Base-by-base conservation (phyloP, 2,113 vertebrate genomes). In the Scophthalmus maximus region DNA sequence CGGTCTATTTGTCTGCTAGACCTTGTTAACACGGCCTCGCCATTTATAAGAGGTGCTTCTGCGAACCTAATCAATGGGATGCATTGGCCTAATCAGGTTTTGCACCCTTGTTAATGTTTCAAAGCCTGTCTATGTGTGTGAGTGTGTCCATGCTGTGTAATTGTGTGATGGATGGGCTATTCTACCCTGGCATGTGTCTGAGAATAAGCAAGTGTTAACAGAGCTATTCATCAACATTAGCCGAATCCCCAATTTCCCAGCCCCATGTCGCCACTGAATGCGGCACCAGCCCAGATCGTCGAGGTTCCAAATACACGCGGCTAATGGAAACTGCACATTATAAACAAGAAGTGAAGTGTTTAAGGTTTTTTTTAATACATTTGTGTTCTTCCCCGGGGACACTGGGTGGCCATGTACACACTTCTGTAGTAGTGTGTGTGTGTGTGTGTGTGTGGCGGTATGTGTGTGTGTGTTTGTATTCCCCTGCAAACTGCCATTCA, bases 1-100 rank as follows among this genome's bases (percentile, higher is more conserved):
- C 57, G 80, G 51, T 79, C 84, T 74, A 89, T 92, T 93, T 78
- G 79, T 89, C 75, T 87, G 69, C 58, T 58, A 68, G 38, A 86
- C 74, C 82, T 89, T 83, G 73, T 90, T 90, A 88, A 85, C 75
- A 58, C 59, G 55, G 63, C 68, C 56, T 61, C 34, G 22, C 76
- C 79, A 85, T 88, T 88, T 82, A 82, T 89, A 90, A 90, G 68
- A 69, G 57, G 53, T 73, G 52, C 85, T 89, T 88, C 76, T 79
- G 59, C 79, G 76, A 79, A 88, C 78, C 72, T 64, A 89, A 93
- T 91, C 90, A 86, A 90, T 85, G 68, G 76, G 58, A 81, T 72
- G 74, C 80, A 84, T 50, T 85, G 86, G 84, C 49, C 84, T 92
- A 90, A 92, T 92, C 89, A 89, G 78, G 78, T 88, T 88, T 82